These are phyloP conservation scores for Ovis canadensis DNA, from an alignment of 2,113 vertebrate genomes.

Conservation along the genomic window DNA sequence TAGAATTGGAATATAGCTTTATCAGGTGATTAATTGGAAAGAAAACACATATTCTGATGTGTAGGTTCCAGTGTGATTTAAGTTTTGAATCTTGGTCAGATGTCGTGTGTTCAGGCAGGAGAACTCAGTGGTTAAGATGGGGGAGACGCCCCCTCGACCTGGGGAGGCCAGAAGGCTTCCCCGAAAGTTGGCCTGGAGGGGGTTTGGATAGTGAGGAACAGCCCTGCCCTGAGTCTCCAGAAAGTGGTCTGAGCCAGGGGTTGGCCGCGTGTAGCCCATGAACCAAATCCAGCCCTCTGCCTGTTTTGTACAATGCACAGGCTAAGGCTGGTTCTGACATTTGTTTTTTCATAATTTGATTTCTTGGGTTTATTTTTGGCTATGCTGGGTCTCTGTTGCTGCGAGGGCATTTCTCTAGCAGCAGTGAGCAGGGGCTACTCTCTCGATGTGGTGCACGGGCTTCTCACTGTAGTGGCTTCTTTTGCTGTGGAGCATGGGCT, in stretches of 20 bases:
- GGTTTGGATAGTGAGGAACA: too few species aligned
- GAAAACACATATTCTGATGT: accelerated
- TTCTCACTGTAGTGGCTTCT: background rate
- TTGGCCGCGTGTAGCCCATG: accelerated
- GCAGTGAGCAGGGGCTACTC: background rate
- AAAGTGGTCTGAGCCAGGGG: background rate
- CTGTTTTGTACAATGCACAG: background rate
- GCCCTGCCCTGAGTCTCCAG: background rate
- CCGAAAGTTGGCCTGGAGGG: background rate
- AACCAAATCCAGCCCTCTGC: background rate
- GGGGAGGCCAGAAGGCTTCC: background rate
- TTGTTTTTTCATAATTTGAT: background rate
- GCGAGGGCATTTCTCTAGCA: accelerated
- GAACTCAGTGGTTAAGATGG: background rate
- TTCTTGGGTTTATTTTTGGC: background rate
- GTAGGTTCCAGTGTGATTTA: background rate
- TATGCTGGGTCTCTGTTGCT: background rate
- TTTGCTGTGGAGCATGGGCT: background rate
- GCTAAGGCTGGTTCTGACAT: background rate
- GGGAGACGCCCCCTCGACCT: accelerated
- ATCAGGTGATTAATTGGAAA: background rate
- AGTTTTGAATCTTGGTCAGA: background rate
- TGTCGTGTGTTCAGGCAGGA: background rate
- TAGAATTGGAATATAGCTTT: background rate
- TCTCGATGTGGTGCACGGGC: accelerated